These are phyloP conservation scores for Eulemur mongoz DNA, from an alignment of 2,797 vertebrate species.

Conservation along the genomic window DNA sequence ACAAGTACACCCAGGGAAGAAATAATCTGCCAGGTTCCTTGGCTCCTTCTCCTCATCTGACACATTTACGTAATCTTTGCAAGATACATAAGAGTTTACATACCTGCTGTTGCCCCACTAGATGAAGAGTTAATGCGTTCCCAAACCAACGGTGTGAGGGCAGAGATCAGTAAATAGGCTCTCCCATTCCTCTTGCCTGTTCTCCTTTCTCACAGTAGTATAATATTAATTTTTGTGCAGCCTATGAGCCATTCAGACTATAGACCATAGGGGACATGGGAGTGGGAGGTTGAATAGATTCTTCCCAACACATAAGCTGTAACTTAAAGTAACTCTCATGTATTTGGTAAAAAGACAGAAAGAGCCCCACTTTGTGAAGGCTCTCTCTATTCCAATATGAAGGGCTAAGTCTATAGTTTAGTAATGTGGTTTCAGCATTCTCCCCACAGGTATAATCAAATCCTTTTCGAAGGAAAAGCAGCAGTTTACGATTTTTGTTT, in stretches of 20 bases:
- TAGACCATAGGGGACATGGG: neutral
- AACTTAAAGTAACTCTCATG: neutral
- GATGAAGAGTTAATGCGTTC: neutral
- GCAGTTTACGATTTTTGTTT: neutral
- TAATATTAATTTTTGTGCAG: neutral
- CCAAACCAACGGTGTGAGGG: neutral
- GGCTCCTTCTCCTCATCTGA: conserved; percentile 63
- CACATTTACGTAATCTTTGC: conserved; percentile 58
- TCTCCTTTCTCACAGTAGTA: neutral
- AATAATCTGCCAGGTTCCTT: conserved; percentile 60
- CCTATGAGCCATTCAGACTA: neutral
- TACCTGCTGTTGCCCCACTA: conserved; percentile 40
- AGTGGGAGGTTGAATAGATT: neutral
- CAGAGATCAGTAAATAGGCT: conserved; percentile 9
- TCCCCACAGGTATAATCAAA: neutral
- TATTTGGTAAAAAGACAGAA: neutral
- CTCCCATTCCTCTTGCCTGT: neutral
- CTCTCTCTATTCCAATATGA: neutral
- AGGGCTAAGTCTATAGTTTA: neutral
- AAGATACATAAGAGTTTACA: neutral
- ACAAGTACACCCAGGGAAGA: conserved; percentile 57
- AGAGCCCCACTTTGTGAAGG: neutral
- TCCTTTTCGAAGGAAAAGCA: neutral
- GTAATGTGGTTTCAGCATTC: neutral
- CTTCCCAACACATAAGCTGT: neutral